Evolutionary conservation across 2,888 invertebrate species (phyloP).

Genomic region (Ophion ellenae): DNA sequence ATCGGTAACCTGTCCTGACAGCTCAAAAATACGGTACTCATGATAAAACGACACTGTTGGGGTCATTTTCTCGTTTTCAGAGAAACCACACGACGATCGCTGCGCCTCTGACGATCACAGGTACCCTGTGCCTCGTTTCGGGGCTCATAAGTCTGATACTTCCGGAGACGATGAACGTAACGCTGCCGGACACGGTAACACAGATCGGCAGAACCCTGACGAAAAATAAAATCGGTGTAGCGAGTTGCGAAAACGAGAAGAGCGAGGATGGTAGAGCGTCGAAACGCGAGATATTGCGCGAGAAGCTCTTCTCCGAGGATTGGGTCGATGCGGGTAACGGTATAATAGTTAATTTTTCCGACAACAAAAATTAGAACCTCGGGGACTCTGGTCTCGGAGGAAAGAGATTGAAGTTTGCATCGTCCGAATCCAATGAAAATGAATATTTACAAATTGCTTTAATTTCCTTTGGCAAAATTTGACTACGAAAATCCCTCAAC

Average conservation of each 20-base stretch:
- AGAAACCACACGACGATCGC: conserved; percentile 69
- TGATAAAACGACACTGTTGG: not conserved
- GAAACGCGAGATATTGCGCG: conserved; percentile 74
- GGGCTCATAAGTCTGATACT: conserved; percentile 72
- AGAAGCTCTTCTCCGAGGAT: conserved; percentile 80
- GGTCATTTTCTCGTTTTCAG: conserved; percentile 65
- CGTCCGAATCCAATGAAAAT: too few relatives aligned
- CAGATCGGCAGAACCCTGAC: conserved; percentile 64
- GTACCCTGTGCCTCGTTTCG: conserved; percentile 73
- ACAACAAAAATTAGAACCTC: conserved; percentile 70
- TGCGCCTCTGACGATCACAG: conserved; percentile 71
- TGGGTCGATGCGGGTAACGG: conserved; percentile 81
- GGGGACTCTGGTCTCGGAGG: too few relatives aligned
- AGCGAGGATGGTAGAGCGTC: conserved; percentile 62
- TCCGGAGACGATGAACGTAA: conserved; percentile 74
- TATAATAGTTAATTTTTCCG: conserved; percentile 79
- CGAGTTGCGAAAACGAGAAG: conserved; percentile 46
- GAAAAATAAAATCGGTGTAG: conserved; percentile 62
- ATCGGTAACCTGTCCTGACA: too few relatives aligned
- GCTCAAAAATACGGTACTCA: too few relatives aligned
- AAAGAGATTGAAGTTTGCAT: too few relatives aligned
- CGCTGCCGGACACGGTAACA: conserved; percentile 75
- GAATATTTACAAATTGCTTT: too few relatives aligned
- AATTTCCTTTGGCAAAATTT: too few relatives aligned
- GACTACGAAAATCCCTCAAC: too few relatives aligned